phyloP scores from a whole-genome alignment of 2,113 vertebrate genomes.

The Scartelaos histophorus region DNA sequence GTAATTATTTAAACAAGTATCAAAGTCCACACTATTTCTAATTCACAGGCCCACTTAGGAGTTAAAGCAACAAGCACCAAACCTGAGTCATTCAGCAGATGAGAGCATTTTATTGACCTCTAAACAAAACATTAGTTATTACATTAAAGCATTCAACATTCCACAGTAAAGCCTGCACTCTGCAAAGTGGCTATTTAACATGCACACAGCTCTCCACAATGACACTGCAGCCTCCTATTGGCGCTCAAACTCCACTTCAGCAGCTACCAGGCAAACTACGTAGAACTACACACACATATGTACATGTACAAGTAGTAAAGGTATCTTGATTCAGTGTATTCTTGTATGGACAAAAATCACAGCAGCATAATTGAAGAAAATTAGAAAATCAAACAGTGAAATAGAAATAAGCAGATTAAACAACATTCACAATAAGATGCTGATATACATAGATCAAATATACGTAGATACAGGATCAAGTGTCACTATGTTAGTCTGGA shows the following conservation, averaged over 20 bases:
- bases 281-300: background rate
- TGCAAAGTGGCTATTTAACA: conserved; percentile 29
- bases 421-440: background rate
- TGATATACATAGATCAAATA: background rate
- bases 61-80: background rate
- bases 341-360: too few species aligned
- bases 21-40: background rate
- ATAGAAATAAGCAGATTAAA: too few species aligned
- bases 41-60: too few species aligned
- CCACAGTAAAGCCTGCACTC: background rate
- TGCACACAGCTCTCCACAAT: conserved; percentile 23
- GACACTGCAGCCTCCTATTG: conserved; percentile 29
- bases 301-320: background rate
- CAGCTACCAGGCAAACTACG: conserved; percentile 33
- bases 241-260: conserved; percentile 20
- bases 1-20: background rate
- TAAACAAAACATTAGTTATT: background rate
- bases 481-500: background rate
- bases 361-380: too few species aligned
- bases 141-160: background rate
- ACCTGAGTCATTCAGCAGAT: background rate
- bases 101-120: background rate
- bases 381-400: too few species aligned
- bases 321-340: too few species aligned
- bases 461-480: background rate